Percentiles rank a stretch among this genome's conserved stretches.
Conservation (phyloP, 2,113 vertebrate genomes). For the Macrotus californicus region DNA sequence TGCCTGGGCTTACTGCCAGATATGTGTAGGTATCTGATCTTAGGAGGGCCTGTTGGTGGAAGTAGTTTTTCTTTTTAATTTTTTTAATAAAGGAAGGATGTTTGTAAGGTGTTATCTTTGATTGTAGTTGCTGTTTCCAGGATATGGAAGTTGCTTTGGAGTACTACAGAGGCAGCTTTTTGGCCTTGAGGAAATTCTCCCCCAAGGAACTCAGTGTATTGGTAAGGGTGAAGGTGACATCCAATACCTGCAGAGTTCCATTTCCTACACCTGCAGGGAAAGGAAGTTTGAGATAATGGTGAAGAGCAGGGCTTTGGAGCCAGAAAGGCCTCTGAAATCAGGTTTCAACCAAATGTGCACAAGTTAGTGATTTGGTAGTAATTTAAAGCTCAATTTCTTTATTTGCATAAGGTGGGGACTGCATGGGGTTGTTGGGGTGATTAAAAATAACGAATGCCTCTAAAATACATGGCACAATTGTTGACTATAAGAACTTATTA, state of each 20-base stretch:
- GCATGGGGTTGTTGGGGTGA: neutral
- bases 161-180: constrained; percentile 36
- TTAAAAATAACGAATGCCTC: neutral
- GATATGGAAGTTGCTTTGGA: constrained; percentile 51
- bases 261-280: neutral
- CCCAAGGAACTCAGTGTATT: neutral
- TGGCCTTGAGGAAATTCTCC: constrained; percentile 28
- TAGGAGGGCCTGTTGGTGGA: neutral
- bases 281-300: neutral
- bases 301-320: neutral
- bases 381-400: neutral
- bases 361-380: neutral
- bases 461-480: neutral
- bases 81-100: constrained; percentile 56
- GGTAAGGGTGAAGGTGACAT: neutral
- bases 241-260: neutral
- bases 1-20: constrained; percentile 70
- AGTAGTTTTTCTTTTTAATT: neutral
- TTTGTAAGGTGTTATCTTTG: constrained; percentile 70
- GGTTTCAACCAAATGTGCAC: neutral
- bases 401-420: neutral
- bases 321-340: neutral
- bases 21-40: constrained; percentile 41
- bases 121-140: constrained; percentile 62
- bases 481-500: neutral